Evolutionary conservation across 2,113 vertebrate species (phyloP), one percentile per base, ranked within the genome.

Genomic region (Cervus canadensis): DNA sequence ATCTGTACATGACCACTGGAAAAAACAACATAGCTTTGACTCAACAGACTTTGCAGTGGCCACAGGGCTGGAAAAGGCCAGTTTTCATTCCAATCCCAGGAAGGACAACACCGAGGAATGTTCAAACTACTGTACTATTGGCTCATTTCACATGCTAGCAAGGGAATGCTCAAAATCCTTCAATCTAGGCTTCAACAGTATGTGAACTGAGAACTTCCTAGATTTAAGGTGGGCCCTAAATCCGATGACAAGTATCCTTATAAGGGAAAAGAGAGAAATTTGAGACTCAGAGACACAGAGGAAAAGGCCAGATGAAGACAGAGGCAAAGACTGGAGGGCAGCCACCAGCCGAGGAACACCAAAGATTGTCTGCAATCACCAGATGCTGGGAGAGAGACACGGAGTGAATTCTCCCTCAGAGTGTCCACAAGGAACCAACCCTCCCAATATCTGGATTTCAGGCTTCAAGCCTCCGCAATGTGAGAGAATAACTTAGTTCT

Each of bases 201-300:
- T 3, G 0, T 43, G 71, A 76, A 14, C 71, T 43, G 71, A 76
- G 71, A 76, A 76, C 23, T 43, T 76, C 71, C 36, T 89, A 64
- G 40, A 71, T 43, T 92, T 83, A 87, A 2, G 3, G 7, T 33
- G 56, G 50, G 26, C 50, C 56, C 21, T 78, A 90, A 97, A 76
- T 50, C 30, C 13, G 3, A n/a, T 54, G 50, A 54, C 30, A 54
- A 54, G 79, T 82, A n/a, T 52, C 50, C 30, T 54, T 14, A 71
- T 56, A 21, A 56, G n/a, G 90, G 54, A 71, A 88, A 82, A 83
- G 64, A 87, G 59, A 71, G 26, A 76, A 64, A 64, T 48, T 82
- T 7, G 5, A 78, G 89, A 76, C 52, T 10, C 33, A 74, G 33
- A 83, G 23, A 89, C 9, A 6, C 54, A 43, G 48, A 79, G 74